phyloP scores from a whole-genome alignment of 2,113 vertebrate genomes.

The Anolis sagrei region DNA sequence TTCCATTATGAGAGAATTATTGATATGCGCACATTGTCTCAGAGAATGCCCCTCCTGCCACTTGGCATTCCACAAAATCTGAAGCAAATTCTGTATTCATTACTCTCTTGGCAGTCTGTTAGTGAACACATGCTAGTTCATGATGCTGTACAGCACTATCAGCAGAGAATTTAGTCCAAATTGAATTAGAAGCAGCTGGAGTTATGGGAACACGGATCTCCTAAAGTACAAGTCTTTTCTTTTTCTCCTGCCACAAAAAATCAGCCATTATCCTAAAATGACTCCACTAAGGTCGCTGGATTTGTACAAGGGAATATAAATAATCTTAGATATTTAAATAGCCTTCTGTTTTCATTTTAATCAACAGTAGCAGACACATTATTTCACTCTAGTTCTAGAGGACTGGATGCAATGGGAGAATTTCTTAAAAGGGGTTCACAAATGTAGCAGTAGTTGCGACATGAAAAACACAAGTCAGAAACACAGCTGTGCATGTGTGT shows the following conservation, averaged over 20 bases:
- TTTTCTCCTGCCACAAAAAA: background rate
- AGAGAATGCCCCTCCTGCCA: slow-evolving; percentile 27
- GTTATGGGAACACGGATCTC: background rate
- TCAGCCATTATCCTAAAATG: background rate
- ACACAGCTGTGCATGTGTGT: no score
- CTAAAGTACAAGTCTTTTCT: background rate
- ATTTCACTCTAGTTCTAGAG: background rate
- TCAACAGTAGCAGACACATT: accelerated
- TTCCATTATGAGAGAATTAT: slow-evolving; percentile 12
- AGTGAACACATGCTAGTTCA: background rate
- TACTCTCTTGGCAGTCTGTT: background rate
- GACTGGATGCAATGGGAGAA: background rate
- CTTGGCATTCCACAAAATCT: background rate
- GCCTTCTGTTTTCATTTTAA: background rate
- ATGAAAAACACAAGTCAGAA: background rate
- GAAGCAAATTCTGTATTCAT: slow-evolving; percentile 5
- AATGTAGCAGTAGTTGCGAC: background rate
- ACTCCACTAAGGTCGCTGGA: background rate
- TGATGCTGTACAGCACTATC: background rate
- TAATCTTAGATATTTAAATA: background rate
- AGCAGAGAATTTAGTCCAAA: background rate
- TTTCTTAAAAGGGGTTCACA: background rate
- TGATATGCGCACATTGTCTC: background rate
- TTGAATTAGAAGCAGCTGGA: background rate
- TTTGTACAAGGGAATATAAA: background rate